phyloP scores from a whole-genome alignment of 2,113 vertebrate genomes.

The Pampusana beccarii region DNA sequence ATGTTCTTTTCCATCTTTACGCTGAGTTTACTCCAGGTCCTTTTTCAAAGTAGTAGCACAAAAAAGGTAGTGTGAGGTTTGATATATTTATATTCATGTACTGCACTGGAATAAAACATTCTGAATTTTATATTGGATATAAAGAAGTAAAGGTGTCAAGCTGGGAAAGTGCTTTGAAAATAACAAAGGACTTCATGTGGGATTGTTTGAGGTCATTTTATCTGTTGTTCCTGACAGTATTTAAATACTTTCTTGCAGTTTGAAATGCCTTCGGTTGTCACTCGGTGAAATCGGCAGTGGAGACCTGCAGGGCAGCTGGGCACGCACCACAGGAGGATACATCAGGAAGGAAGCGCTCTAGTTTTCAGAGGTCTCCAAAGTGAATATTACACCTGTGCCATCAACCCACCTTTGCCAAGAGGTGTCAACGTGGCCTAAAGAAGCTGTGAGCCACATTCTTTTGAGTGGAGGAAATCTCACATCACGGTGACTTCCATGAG shows the following conservation, averaged over 20 bases:
- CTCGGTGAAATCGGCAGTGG: neutral
- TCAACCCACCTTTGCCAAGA: neutral
- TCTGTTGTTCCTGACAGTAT: slow-evolving; percentile 14
- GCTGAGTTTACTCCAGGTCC: neutral
- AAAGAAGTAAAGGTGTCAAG: slow-evolving; percentile 33
- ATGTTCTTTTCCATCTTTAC: neutral
- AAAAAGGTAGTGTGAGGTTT: neutral
- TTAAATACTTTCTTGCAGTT: neutral
- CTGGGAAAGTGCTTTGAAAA: slow-evolving; percentile 40
- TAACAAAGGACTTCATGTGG: slow-evolving; percentile 32
- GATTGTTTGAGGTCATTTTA: slow-evolving; percentile 43
- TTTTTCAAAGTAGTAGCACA: slow-evolving; percentile 12
- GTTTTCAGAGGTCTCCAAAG: neutral
- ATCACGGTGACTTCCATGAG: neutral
- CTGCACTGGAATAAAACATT: slow-evolving; percentile 21
- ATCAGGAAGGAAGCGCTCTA: neutral
- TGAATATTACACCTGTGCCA: neutral
- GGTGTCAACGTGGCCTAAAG: neutral
- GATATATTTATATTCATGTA: neutral
- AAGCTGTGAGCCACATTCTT: neutral
- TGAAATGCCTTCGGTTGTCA: neutral
- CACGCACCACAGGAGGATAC: neutral
- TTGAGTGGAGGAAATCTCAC: neutral
- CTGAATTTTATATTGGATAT: slow-evolving; percentile 48
- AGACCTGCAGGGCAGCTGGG: neutral